These are phyloP conservation scores for Microcaecilia unicolor DNA, from an alignment of 2,797 vertebrate species.

Conservation along the genomic window DNA sequence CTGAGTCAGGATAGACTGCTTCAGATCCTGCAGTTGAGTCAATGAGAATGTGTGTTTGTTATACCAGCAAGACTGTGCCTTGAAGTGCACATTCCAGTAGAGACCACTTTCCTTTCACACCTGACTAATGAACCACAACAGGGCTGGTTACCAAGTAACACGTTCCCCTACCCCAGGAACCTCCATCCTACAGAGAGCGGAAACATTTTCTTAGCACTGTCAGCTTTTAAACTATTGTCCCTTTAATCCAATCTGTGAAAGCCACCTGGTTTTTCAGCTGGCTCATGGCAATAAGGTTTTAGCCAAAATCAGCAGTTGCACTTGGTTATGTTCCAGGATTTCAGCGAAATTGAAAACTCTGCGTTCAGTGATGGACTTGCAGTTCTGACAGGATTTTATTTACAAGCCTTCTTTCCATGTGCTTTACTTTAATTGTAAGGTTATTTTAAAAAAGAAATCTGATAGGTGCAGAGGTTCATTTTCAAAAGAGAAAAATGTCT, in stretches of 20 bases:
- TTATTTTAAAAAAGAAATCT: too few species aligned
- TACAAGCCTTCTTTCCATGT: too few species aligned
- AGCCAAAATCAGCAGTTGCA: neutral
- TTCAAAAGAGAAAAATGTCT: too few species aligned
- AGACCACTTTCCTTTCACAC: neutral
- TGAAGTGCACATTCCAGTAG: neutral
- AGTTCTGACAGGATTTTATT: neutral
- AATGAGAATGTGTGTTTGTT: too few species aligned
- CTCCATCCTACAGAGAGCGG: neutral
- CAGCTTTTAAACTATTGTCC: conserved; percentile 9
- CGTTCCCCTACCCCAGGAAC: neutral
- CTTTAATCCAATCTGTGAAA: neutral
- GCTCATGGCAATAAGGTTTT: neutral
- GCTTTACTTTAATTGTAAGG: too few species aligned
- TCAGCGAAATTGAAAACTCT: neutral
- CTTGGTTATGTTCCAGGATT: neutral
- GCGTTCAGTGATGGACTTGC: neutral
- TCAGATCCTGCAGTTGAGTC: too few species aligned
- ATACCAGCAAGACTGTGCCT: too few species aligned
- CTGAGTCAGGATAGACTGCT: too few species aligned
- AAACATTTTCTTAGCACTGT: conserved; percentile 15
- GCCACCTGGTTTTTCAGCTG: conserved; percentile 11
- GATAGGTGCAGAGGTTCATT: too few species aligned
- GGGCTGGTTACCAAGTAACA: conserved; percentile 1
- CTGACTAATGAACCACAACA: neutral